A percentile compares a stretch with the other conserved stretches of the same genome.
These are phyloP conservation scores for Brachionus calyciflorus DNA, from an alignment of 1,140 invertebrate genomes.

Conservation along the genomic window DNA sequence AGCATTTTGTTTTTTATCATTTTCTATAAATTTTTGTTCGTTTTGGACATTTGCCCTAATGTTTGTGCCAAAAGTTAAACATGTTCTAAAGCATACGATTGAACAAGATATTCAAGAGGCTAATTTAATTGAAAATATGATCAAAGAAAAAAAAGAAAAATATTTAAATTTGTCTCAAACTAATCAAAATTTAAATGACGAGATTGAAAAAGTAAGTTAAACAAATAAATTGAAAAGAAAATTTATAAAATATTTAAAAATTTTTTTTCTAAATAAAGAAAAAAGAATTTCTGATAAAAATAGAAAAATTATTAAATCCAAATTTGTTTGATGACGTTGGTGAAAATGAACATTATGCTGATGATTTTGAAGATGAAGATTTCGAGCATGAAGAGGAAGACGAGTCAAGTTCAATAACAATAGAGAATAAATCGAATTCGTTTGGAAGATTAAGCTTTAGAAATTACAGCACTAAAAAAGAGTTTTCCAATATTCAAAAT, in stretches of 20 bases:
- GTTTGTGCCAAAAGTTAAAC: constrained; percentile 78
- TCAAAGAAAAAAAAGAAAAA: constrained; percentile 27
- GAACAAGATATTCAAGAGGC: constrained; percentile 34
- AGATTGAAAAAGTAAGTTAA: constrained; percentile 14
- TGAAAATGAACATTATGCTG: background rate
- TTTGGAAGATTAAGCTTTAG: background rate
- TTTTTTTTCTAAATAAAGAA: constrained; percentile 15
- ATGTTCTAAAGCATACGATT: constrained; percentile 1
- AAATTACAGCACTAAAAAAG: constrained; percentile 22
- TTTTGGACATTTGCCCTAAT: constrained; percentile 94
- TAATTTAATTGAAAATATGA: constrained; percentile 1
- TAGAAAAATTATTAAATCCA: constrained; percentile 19
- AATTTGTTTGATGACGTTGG: background rate
- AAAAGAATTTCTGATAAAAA: constrained; percentile 14
- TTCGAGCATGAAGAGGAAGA: background rate
- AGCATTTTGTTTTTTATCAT: constrained; percentile 88
- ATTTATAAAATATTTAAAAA: background rate
- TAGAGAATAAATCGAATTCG: background rate
- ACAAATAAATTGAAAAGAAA: background rate
- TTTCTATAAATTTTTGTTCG: constrained; percentile 92
- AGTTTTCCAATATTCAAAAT: constrained; percentile 3
- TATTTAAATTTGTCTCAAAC: background rate
- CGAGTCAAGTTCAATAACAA: background rate
- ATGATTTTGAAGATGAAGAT: background rate
- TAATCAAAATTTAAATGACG: constrained; percentile 24